phyloP scores from a whole-genome alignment of 2,113 vertebrate genomes.

The Oncorhynchus masou region DNA sequence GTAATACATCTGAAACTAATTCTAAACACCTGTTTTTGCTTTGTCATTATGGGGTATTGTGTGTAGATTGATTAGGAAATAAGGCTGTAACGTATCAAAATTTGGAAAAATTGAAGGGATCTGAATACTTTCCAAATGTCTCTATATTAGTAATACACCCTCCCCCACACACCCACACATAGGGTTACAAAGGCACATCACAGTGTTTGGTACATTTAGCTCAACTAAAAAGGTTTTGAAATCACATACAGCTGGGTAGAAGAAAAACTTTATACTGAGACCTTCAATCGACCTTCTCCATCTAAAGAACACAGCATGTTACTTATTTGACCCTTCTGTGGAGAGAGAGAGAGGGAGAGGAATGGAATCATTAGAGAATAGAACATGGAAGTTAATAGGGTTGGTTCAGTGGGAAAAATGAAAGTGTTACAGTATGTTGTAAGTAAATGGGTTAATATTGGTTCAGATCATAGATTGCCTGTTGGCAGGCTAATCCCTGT shows the following conservation, averaged over 20 bases:
- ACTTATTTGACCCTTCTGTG: conserved; percentile 62
- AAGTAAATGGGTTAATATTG: neutral
- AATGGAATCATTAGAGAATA: conserved; percentile 10
- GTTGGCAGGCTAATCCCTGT: too few species aligned
- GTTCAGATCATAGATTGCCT: too few species aligned
- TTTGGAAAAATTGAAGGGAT: too few species aligned
- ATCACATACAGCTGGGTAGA: conserved; percentile 27
- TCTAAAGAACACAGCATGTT: conserved; percentile 58
- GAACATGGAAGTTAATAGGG: neutral
- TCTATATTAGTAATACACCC: too few species aligned
- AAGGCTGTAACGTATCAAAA: too few species aligned
- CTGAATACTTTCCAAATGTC: too few species aligned
- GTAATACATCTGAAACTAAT: too few species aligned
- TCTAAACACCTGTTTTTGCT: too few species aligned
- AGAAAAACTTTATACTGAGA: conserved; percentile 45
- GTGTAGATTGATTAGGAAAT: too few species aligned
- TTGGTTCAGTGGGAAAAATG: neutral
- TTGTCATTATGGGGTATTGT: too few species aligned
- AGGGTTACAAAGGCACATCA: too few species aligned
- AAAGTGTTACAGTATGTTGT: neutral
- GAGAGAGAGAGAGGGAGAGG: conserved; percentile 35
- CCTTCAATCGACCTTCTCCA: conserved; percentile 60
- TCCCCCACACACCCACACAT: neutral
- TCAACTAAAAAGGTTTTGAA: conserved; percentile 14
- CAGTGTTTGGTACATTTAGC: neutral